Base-by-base conservation (phyloP, 2,797 vertebrate species). In the Myoxocephalus aenaeus region DNA sequence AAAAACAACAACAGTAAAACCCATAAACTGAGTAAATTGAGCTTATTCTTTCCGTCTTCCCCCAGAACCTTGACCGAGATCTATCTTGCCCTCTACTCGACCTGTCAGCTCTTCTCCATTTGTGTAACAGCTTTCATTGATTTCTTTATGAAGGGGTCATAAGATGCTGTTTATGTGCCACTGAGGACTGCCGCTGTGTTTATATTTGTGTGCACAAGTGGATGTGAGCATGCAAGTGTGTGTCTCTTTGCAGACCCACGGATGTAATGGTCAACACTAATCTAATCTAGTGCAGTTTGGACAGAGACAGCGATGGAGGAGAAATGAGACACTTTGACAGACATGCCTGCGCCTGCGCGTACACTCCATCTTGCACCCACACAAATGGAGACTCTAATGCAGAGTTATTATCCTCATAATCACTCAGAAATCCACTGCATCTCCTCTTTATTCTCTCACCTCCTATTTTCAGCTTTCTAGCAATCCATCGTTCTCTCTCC, bases 331-430 rank as follows among this genome's bases (percentile, higher is more conserved):
- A 67, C 56, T 84, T 42, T 63, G 67, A 75, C 76, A 68, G 25
- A 75, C 59, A 56, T 38, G 50, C 59, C 54, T 69, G 77, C 36
- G 2, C 66, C 58, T 57, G 65, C 22, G 12, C 59, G 38, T 1
- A 40, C 73, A 63, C 57, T 75, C 34, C 1, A 38, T 53, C 77
- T 66, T 72, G 74, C 64, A 62, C 77, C 36, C 74, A 62, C 73
- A 56, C 65, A 48, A 79, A 86, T 25, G 2, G n/a, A 81, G 62
- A 44, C 75, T 71, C 76, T 88, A 86, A 91, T 86, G 54, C 68
- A 69, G 82, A 88, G 80, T 82, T 87, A 86, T 91, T 86, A 87
- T 81, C 57, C 70, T 86, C 79, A 90, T 91, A 88, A 91, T 92
- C 85, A 75, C 83, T 82, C 82, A 50, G 79, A 90, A 89, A 89